phyloP scores from a whole-genome alignment of 2,888 invertebrate genomes.

The Pediacus dermestoides region DNA sequence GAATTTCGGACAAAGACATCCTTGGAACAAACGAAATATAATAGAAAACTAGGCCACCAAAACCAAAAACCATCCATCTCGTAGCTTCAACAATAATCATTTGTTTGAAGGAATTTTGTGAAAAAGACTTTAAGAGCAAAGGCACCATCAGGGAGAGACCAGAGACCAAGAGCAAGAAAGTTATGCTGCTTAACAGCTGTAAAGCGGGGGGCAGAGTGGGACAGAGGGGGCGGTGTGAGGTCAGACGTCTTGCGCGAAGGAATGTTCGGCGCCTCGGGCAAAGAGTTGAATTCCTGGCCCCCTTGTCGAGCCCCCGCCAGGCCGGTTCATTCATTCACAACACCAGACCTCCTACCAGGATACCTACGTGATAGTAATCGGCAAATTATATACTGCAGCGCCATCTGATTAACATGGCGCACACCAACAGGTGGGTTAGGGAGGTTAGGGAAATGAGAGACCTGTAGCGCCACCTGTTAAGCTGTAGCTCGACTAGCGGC shows the following conservation, averaged over 20 bases:
- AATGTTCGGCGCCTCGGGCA: constrained; percentile 56
- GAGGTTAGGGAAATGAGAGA: no score
- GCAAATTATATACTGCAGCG: no score
- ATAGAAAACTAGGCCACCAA: constrained; percentile 7
- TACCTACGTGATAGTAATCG: constrained; percentile 41
- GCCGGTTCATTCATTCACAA: constrained; percentile 54
- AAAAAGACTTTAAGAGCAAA: no score
- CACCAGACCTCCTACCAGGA: constrained; percentile 55
- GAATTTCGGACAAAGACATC: constrained; percentile 8
- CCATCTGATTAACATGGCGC: no score
- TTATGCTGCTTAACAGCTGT: constrained; percentile 25
- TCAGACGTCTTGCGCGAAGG: constrained; percentile 49
- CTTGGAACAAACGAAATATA: constrained; percentile 2
- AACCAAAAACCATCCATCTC: background rate
- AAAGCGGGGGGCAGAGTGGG: constrained; percentile 24
- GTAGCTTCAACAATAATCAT: no score
- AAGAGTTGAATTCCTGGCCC: constrained; percentile 54
- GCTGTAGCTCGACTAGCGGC: no score
- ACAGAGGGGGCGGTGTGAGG: constrained; percentile 39
- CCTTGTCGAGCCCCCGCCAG: constrained; percentile 44
- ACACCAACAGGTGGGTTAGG: no score
- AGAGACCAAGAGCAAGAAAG: constrained; percentile 6
- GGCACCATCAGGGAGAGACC: constrained; percentile 2
- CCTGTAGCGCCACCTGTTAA: no score
- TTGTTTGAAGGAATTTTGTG: no score